phyloP scores from a whole-genome alignment of 2,797 vertebrate species.

The Triplophysa bombifrons region DNA sequence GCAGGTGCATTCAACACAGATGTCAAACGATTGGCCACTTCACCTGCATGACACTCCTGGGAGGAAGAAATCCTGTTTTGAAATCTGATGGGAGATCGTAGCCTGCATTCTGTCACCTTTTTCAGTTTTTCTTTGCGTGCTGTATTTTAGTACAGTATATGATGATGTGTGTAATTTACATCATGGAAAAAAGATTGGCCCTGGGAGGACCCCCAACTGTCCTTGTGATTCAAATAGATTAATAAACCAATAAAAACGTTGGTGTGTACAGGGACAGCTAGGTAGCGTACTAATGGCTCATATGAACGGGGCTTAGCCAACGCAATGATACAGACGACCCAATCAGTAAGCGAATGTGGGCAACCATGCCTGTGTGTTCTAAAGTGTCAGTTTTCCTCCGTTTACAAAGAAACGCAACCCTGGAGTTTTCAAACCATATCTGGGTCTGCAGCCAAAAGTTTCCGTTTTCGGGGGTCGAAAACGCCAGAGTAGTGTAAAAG shows the following conservation, averaged over 20 bases:
- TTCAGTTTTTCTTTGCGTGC: slow-evolving; percentile 25
- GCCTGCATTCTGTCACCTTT: slow-evolving; percentile 16
- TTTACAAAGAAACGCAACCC: no score
- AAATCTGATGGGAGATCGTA: slow-evolving; percentile 29
- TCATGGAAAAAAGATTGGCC: background rate
- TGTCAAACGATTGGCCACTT: slow-evolving; percentile 13
- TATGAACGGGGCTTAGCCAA: no score
- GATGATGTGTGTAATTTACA: background rate
- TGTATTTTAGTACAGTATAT: slow-evolving; percentile 8
- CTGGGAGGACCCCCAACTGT: background rate
- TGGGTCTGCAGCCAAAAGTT: no score
- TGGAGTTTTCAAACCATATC: no score
- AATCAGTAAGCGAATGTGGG: no score
- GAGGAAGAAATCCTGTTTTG: slow-evolving; percentile 36
- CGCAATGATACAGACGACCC: no score
- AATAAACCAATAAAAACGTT: background rate
- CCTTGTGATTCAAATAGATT: background rate
- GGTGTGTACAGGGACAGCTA: no score
- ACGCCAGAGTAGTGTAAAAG: no score
- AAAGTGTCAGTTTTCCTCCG: no score
- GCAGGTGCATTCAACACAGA: slow-evolving; percentile 10
- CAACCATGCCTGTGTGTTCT: no score
- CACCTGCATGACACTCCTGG: slow-evolving; percentile 12
- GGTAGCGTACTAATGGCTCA: no score
- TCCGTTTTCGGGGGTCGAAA: no score